Evolutionary conservation across 2,797 vertebrate genomes (phyloP).

Genomic region (Eulemur coronatus): DNA sequence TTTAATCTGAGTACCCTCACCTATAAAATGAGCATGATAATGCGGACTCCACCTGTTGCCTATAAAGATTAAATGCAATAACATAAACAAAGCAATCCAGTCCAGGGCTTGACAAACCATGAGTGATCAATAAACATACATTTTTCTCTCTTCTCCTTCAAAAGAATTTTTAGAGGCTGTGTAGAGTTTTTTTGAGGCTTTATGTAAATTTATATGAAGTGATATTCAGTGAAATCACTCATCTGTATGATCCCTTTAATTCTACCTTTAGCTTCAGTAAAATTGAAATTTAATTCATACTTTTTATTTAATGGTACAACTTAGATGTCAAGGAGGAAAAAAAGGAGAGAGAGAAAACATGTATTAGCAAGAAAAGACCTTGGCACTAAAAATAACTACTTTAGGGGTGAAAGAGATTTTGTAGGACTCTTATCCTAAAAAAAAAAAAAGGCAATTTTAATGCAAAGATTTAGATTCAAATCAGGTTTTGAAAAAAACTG

Average conservation of each 20-base stretch:
- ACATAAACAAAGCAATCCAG: not conserved
- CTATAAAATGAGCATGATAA: not conserved
- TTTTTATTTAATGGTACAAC: conserved; percentile 67
- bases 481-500: conserved; percentile 31
- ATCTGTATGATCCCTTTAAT: conserved; percentile 68
- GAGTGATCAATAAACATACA: not conserved
- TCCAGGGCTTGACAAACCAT: not conserved
- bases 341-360: not conserved
- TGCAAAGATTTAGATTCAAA: conserved; percentile 55
- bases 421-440: not conserved
- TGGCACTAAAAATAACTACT: conserved; percentile 44
- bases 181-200: conserved; percentile 54
- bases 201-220: conserved; percentile 68
- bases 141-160: conserved; percentile 37
- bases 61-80: not conserved
- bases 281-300: conserved; percentile 72
- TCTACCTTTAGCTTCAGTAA: conserved; percentile 59
- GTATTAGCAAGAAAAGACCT: conserved; percentile 27
- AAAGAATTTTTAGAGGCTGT: conserved; percentile 42
- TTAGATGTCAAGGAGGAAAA: conserved; percentile 23
- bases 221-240: conserved; percentile 64
- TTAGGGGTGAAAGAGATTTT: conserved; percentile 29
- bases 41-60: not conserved
- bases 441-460: conserved; percentile 41
- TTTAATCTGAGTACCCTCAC: not conserved